Percentiles rank a stretch among this genome's conserved stretches.
Evolutionary conservation across 2,113 vertebrate species (phyloP).

Genomic region (Sinocyclocheilus anophthalmus): DNA sequence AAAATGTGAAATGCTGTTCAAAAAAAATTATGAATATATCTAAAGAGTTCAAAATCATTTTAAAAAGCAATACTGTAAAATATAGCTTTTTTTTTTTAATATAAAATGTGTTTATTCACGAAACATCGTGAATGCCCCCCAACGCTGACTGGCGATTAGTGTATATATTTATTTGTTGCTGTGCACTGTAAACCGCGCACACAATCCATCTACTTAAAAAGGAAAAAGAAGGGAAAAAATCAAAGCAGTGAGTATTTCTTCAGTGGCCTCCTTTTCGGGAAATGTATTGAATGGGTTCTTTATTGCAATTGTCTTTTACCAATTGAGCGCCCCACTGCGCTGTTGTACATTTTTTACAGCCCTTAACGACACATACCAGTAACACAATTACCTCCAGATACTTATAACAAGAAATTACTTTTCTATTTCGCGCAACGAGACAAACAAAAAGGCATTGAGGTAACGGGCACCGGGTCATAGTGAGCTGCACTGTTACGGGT

Average conservation of each 20-base stretch:
- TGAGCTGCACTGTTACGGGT: constrained; percentile 60
- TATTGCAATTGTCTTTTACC: constrained; percentile 87
- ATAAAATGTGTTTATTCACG: background rate
- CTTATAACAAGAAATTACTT: constrained; percentile 89
- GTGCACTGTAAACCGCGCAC: constrained; percentile 50
- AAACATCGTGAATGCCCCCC: constrained; percentile 48
- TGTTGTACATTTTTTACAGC: constrained; percentile 93
- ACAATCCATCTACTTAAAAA: constrained; percentile 49
- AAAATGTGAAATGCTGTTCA: background rate
- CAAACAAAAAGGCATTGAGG: constrained; percentile 64
- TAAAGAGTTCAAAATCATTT: background rate
- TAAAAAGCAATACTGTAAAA: background rate
- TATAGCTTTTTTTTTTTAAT: background rate
- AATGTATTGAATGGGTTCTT: constrained; percentile 85
- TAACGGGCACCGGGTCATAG: constrained; percentile 69
- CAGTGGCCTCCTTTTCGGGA: constrained; percentile 74
- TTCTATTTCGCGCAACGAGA: constrained; percentile 77
- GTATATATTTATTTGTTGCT: constrained; percentile 50
- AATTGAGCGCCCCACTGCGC: constrained; percentile 91
- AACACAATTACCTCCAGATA: constrained; percentile 90
- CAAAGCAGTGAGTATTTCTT: constrained; percentile 76
- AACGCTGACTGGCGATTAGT: background rate
- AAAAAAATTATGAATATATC: background rate
- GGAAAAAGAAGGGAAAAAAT: constrained; percentile 58
- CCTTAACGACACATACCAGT: constrained; percentile 92